Evolutionary conservation across 2,113 vertebrate species (phyloP).

Genomic region (Hemiscyllium ocellatum): DNA sequence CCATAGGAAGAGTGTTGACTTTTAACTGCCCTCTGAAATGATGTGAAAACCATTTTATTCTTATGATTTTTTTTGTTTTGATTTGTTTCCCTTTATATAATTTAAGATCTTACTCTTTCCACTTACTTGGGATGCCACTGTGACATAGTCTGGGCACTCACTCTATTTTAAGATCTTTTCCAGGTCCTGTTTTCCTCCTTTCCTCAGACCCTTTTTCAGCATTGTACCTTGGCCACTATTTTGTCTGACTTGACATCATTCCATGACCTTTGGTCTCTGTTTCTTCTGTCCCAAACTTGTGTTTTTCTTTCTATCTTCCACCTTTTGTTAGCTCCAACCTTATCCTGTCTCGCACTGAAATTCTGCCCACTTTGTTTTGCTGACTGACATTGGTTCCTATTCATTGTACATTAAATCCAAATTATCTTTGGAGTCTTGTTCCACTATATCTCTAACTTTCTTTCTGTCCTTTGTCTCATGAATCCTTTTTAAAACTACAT

Average conservation of each 20-base stretch:
- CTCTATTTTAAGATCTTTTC: neutral
- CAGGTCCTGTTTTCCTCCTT: neutral
- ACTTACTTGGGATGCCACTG: neutral
- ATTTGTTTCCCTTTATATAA: neutral
- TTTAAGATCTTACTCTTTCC: neutral
- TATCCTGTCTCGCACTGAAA: neutral
- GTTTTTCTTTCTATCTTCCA: neutral
- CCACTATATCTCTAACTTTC: neutral
- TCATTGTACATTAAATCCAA: neutral
- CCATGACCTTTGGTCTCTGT: neutral
- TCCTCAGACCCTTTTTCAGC: neutral
- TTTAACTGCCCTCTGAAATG: too few species aligned
- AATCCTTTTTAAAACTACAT: neutral
- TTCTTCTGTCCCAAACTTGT: neutral
- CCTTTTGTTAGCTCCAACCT: neutral
- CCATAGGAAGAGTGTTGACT: too few species aligned
- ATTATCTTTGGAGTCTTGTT: neutral
- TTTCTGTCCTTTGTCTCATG: neutral
- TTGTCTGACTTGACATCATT: neutral
- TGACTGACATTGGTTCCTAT: neutral
- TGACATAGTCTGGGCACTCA: neutral
- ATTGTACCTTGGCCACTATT: neutral
- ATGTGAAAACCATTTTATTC: neutral
- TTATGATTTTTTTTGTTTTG: neutral
- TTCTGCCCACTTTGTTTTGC: neutral